A percentile compares a stretch with the other conserved stretches of the same genome.
Conservation (phyloP, 2,113 vertebrate genomes). For the Proterorhinus semilunaris region DNA sequence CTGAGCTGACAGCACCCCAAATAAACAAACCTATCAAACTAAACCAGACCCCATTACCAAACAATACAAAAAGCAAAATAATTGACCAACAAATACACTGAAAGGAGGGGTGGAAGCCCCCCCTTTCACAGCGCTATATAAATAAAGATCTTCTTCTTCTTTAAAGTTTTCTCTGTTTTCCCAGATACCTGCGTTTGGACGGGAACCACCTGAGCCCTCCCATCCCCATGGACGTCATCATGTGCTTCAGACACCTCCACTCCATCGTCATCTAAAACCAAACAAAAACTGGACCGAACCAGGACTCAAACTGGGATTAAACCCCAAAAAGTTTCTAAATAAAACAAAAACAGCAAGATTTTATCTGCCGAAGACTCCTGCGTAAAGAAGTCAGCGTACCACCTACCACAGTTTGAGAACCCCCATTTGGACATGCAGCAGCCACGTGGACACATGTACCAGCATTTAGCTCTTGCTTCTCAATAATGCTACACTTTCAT, state of each 20-base stretch:
- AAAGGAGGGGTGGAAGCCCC: too few species aligned
- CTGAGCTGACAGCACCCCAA: too few species aligned
- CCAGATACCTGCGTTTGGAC: conserved; percentile 91
- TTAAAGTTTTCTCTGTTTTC: background rate
- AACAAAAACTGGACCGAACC: background rate
- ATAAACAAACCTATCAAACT: too few species aligned
- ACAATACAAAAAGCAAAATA: too few species aligned
- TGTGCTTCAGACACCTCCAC: conserved; percentile 94
- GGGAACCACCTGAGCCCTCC: conserved; percentile 91
- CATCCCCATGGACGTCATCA: conserved; percentile 91
- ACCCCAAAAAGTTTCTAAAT: background rate
- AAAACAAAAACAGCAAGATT: background rate
- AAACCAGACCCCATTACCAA: too few species aligned
- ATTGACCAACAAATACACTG: too few species aligned
- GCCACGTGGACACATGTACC: background rate
- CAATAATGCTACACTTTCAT: conserved; percentile 29
- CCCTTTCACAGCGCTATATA: too few species aligned
- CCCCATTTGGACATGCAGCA: too few species aligned
- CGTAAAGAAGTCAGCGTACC: background rate
- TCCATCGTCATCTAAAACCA: conserved; percentile 86
- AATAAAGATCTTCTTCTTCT: too few species aligned
- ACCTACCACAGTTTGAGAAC: background rate
- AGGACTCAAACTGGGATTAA: background rate
- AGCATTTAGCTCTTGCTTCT: conserved; percentile 36
- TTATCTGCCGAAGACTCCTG: background rate